Base-by-base conservation (phyloP, 2,888 invertebrate genomes). In the Oscheius sp. region DNA sequence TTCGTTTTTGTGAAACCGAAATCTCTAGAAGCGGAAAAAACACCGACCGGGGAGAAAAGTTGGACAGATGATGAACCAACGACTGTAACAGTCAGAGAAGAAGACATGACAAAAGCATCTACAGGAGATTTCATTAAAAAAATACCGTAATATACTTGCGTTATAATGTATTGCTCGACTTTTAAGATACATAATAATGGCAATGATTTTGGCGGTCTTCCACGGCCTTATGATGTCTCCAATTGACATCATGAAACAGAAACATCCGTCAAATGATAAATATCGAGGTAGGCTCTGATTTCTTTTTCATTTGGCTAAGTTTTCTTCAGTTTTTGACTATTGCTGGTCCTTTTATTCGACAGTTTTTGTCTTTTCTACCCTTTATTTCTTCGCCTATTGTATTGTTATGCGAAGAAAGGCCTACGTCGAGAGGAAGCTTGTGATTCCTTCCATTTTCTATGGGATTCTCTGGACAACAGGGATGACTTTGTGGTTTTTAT, bases 401-500 rank as follows among this genome's bases (percentile, higher is more conserved):
- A 45, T 82, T n/a, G 55, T 86, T 46, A 72, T 76, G 49, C 56
- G 82, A 43, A 73, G 76, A 25, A 78, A 76, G 21, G 80, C 84
- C 3, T 79, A 76, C 69, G 74, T 82, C 27, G 75, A 80, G 7
- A 55, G 76, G 29, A 66, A 78, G 53, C 73, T 86, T 53, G 80
- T 86, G 12, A 76, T 84, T 45, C 86, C 85, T 0, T 82, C 85
- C 0, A 79, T 84, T 35, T 66, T 78, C 21, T 86, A 86, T 58
- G 86, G 86, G 1, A 21, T 53, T 45, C 41, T 69, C 3, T 63
- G 56, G 66, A 66, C 74, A 5, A 58, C 70, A 61, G 86, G 90
- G 45, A 89, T 89, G 55, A 85, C 88, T 0, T 84, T 88, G 43
- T 91, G 90, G 89, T 90, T 91, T 80, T 82, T 90, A 3, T 90